Percentiles rank a stretch among this genome's conserved stretches.
Conservation (phyloP, 2,113 vertebrate genomes). For the Muscicapa adusta region DNA sequence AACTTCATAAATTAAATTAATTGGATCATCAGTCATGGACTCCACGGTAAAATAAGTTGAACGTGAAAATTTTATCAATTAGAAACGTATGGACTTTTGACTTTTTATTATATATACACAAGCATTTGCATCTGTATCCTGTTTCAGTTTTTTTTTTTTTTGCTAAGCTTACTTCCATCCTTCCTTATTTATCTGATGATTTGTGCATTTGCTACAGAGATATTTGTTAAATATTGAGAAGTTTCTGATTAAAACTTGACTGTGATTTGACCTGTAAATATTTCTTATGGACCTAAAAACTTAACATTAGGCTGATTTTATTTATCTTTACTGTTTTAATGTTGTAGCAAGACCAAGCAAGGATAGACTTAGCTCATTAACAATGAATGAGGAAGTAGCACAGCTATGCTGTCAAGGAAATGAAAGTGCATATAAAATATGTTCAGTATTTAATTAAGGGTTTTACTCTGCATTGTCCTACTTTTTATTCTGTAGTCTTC, state of each 20-base stretch:
- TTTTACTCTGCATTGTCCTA: constrained; percentile 11
- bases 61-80: not conserved
- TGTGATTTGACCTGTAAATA: constrained; percentile 6
- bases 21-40: not conserved
- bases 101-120: not conserved
- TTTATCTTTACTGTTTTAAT: constrained; percentile 33
- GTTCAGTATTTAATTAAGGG: constrained; percentile 34
- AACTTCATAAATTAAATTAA: not conserved
- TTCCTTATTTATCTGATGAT: not conserved
- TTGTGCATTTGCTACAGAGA: not conserved
- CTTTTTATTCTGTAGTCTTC: constrained; percentile 14
- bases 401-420: constrained; percentile 29
- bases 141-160: not conserved
- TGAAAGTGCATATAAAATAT: constrained; percentile 30
- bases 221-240: constrained; percentile 31
- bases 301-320: not conserved
- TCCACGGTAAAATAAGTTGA: not conserved
- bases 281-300: not conserved
- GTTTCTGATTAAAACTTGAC: not conserved
- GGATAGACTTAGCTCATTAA: constrained; percentile 33
- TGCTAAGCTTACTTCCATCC: not conserved
- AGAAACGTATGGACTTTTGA: not conserved
- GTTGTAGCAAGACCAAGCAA: not conserved
- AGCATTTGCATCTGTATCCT: not conserved
- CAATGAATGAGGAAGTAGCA: constrained; percentile 35